These are phyloP conservation scores for Taxidea taxus DNA, from an alignment of 2,113 vertebrate genomes.

Conservation along the genomic window DNA sequence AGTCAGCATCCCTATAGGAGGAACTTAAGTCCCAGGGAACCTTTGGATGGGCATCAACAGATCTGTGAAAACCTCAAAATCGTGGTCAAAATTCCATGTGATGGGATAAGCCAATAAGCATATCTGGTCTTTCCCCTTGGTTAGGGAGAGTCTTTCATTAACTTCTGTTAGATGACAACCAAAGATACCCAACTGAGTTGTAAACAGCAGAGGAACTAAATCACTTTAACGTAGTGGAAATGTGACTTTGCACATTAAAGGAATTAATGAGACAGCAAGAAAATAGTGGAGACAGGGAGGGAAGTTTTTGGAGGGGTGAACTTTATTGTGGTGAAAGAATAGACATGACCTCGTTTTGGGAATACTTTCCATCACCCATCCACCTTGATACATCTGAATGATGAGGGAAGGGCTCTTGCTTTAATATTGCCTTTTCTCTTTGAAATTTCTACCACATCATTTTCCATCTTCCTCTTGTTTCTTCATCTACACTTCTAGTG, in stretches of 20 bases:
- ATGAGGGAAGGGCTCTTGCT: background rate
- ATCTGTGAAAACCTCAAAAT: background rate
- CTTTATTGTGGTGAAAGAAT: background rate
- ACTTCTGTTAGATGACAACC: background rate
- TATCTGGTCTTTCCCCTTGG: background rate
- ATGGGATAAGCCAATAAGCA: background rate
- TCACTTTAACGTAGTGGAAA: background rate
- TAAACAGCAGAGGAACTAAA: background rate
- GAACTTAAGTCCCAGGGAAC: background rate
- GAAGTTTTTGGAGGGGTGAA: background rate
- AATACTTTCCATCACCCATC: background rate
- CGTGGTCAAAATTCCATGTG: background rate
- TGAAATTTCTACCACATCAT: background rate
- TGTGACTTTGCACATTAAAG: background rate
- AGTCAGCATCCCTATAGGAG: background rate
- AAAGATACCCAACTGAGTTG: background rate
- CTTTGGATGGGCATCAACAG: background rate
- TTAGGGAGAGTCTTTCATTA: background rate
- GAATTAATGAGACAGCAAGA: background rate
- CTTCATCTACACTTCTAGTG: background rate
- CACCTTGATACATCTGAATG: background rate
- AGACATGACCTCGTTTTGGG: background rate
- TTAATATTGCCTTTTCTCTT: background rate
- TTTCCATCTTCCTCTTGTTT: constrained; percentile 39
- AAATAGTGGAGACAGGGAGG: background rate